Conservation (phyloP, 2,888 invertebrate species). For the Nephrocerus scutellatus region DNA sequence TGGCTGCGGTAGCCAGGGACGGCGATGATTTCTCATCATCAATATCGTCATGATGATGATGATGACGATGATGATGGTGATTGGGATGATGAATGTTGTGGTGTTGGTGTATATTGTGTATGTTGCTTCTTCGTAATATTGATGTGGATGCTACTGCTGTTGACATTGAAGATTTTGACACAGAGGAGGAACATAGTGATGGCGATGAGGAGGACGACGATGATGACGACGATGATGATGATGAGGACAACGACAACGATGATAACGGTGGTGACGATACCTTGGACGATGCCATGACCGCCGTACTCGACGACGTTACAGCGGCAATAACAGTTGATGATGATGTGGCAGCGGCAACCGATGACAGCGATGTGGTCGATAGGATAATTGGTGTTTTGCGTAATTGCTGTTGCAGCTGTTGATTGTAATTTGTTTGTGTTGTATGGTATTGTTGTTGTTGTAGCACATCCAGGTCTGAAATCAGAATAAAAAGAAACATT, state of each 20-base stretch:
- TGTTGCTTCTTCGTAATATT: slow-evolving; percentile 21
- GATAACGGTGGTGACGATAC: slow-evolving; percentile 21
- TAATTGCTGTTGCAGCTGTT: slow-evolving; percentile 32
- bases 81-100: slow-evolving; percentile 19
- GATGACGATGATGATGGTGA: slow-evolving; percentile 29
- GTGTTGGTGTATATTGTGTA: too few relatives aligned
- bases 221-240: slow-evolving; percentile 38
- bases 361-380: slow-evolving; percentile 33
- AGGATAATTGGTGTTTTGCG: slow-evolving; percentile 41
- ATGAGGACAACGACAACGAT: slow-evolving; percentile 26
- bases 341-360: slow-evolving; percentile 19
- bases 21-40: slow-evolving; percentile 45
- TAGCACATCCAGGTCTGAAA: too few relatives aligned
- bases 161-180: slow-evolving; percentile 34
- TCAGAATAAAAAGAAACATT: too few relatives aligned
- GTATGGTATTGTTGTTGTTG: slow-evolving; percentile 18
- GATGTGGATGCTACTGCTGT: slow-evolving; percentile 9
- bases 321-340: slow-evolving; percentile 15
- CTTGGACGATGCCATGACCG: too few relatives aligned
- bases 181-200: slow-evolving; percentile 40
- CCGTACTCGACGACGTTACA: too few relatives aligned
- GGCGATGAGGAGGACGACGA: slow-evolving; percentile 37
- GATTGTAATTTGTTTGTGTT: slow-evolving; percentile 21
- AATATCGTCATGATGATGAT: slow-evolving; percentile 32
- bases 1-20: slow-evolving; percentile 45